phyloP scores from a whole-genome alignment of 2,888 invertebrate species.

The Resseliella maxima region DNA sequence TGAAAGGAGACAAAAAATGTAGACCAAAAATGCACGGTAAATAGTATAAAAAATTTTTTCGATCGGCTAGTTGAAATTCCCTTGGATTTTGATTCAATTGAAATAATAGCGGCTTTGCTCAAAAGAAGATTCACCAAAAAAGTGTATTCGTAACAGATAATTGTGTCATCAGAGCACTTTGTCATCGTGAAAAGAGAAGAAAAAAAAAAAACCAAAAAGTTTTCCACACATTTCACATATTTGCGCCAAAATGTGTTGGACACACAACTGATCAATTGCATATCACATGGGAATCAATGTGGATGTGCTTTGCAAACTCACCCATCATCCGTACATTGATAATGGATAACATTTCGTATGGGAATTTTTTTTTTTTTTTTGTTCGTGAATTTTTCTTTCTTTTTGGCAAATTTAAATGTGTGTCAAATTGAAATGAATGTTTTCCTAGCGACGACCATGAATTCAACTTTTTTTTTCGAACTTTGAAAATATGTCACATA shows the following conservation, averaged over 20 bases:
- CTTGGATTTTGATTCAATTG: too few relatives aligned
- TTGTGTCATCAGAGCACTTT: too few relatives aligned
- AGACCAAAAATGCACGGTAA: too few relatives aligned
- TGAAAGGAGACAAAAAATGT: too few relatives aligned
- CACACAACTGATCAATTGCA: neutral
- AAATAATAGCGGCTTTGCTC: too few relatives aligned
- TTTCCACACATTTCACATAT: neutral
- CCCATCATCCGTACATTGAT: neutral
- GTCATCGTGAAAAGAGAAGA: too few relatives aligned
- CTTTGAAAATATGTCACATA: neutral
- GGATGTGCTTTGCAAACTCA: neutral
- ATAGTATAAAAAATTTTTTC: too few relatives aligned
- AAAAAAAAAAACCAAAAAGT: neutral
- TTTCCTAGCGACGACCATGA: neutral
- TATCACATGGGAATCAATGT: neutral
- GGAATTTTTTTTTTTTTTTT: neutral
- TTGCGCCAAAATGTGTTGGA: neutral
- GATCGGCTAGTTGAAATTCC: too few relatives aligned
- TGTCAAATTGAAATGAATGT: slow-evolving; percentile 11
- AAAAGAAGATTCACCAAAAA: too few relatives aligned
- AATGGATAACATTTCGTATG: neutral
- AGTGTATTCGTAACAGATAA: too few relatives aligned
- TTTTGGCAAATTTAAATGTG: neutral
- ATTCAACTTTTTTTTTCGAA: neutral
- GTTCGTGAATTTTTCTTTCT: neutral